phyloP scores from a whole-genome alignment of 2,888 invertebrate species.

The Rhingia campestris region DNA sequence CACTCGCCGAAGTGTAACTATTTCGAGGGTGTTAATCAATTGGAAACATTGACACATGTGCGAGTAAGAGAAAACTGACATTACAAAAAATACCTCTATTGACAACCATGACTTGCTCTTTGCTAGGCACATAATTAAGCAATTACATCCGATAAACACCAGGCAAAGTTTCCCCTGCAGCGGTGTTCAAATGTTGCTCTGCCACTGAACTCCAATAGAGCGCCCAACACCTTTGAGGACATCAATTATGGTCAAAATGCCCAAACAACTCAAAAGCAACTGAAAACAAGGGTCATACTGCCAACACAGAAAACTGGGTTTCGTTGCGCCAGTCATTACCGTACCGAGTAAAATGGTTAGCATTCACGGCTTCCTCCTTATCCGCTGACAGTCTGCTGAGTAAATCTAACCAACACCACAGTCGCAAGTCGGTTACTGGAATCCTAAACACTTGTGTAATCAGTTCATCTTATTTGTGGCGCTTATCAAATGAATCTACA shows the following conservation, averaged over 20 bases:
- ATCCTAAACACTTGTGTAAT: slow-evolving; percentile 57
- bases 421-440: slow-evolving; percentile 27
- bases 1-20: too few relatives aligned
- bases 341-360: slow-evolving; percentile 28
- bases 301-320: slow-evolving; percentile 23
- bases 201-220: background rate
- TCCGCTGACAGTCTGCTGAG: slow-evolving; percentile 22
- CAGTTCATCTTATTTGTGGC: slow-evolving; percentile 68
- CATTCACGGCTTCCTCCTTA: slow-evolving; percentile 18
- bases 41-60: slow-evolving; percentile 54
- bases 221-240: slow-evolving; percentile 31
- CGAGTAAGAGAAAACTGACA: background rate
- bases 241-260: slow-evolving; percentile 40
- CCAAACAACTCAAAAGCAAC: slow-evolving; percentile 17
- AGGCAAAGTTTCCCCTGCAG: slow-evolving; percentile 19
- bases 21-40: background rate
- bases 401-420: slow-evolving; percentile 9
- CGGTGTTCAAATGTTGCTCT: slow-evolving; percentile 6
- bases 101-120: slow-evolving; percentile 49
- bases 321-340: slow-evolving; percentile 6
- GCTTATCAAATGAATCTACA: slow-evolving; percentile 70
- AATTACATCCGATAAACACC: slow-evolving; percentile 43
- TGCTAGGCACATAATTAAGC: slow-evolving; percentile 47
- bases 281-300: slow-evolving; percentile 43
- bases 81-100: slow-evolving; percentile 4